Percentiles rank a stretch among this genome's conserved stretches.
These are phyloP conservation scores for Tenodera sinensis DNA, from an alignment of 2,888 invertebrate genomes.

Conservation along the genomic window DNA sequence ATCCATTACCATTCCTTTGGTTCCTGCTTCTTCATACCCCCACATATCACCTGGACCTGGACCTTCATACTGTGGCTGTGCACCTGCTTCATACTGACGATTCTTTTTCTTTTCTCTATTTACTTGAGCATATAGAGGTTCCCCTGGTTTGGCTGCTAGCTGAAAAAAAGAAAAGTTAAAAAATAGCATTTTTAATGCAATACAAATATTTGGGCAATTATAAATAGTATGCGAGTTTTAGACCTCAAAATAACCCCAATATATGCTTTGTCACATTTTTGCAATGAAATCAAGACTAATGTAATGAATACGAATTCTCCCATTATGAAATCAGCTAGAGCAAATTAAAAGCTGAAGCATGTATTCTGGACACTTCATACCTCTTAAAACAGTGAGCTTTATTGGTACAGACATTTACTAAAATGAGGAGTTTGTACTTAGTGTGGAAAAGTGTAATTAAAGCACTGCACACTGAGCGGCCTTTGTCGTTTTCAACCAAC, in stretches of 20 bases:
- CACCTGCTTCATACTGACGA: constrained; percentile 42
- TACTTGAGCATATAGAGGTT: constrained; percentile 63
- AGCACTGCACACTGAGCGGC: too few relatives aligned
- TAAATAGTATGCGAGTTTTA: background rate
- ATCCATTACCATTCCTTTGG: constrained; percentile 25
- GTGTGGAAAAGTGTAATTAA: too few relatives aligned
- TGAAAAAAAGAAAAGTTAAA: constrained; percentile 14
- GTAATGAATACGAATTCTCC: background rate
- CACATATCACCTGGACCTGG: constrained; percentile 38
- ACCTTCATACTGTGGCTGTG: constrained; percentile 31
- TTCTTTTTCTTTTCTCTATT: constrained; percentile 62
- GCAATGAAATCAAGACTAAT: background rate
- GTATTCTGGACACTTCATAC: too few relatives aligned
- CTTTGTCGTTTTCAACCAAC: too few relatives aligned
- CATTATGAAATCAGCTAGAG: background rate
- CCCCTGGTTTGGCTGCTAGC: constrained; percentile 51
- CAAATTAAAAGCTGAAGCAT: background rate
- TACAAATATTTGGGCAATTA: background rate
- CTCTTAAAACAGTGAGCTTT: too few relatives aligned
- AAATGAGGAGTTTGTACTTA: too few relatives aligned
- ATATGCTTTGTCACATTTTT: background rate
- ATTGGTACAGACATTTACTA: too few relatives aligned
- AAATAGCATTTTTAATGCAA: background rate
- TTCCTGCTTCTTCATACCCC: constrained; percentile 36
- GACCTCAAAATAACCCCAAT: background rate